Evolutionary conservation across 92 coral and sea anemone genomes (phyloP).

Genomic region (Nematostella vectensis): DNA sequence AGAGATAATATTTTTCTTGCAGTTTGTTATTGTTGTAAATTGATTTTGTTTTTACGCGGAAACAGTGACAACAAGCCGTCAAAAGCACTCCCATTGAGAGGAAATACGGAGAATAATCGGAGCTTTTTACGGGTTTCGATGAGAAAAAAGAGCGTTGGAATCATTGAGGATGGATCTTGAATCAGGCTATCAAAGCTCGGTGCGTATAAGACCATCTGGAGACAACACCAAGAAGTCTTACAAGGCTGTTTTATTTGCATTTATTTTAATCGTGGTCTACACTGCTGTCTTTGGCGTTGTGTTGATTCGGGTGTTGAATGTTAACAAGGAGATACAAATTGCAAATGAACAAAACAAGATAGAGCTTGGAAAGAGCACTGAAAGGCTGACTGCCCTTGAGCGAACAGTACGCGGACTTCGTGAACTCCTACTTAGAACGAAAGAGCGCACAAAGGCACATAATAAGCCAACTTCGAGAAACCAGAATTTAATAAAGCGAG

Average conservation of each 20-base stretch:
- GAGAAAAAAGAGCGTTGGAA: neutral
- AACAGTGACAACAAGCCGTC: no score
- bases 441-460: no score
- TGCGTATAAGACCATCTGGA: neutral
- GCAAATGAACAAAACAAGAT: slow-evolving; percentile 10
- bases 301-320: slow-evolving; percentile 13
- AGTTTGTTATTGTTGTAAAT: no score
- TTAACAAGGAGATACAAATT: slow-evolving; percentile 18
- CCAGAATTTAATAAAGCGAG: no score
- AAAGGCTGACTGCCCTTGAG: neutral
- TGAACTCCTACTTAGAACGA: no score
- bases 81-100: no score
- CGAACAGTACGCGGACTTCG: neutral
- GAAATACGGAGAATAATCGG: no score
- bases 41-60: neutral
- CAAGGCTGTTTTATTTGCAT: slow-evolving; percentile 19
- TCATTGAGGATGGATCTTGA: neutral
- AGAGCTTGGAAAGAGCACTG: neutral
- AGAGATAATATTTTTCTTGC: no score
- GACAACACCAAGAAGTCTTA: slow-evolving; percentile 22
- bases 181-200: neutral
- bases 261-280: slow-evolving; percentile 23
- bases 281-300: slow-evolving; percentile 30
- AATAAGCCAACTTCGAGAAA: no score
- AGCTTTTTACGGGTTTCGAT: neutral